Percentiles rank a stretch among this genome's conserved stretches.
Evolutionary conservation across 1,140 invertebrate species (phyloP).

Genomic region (Acromyrmex echinatior): DNA sequence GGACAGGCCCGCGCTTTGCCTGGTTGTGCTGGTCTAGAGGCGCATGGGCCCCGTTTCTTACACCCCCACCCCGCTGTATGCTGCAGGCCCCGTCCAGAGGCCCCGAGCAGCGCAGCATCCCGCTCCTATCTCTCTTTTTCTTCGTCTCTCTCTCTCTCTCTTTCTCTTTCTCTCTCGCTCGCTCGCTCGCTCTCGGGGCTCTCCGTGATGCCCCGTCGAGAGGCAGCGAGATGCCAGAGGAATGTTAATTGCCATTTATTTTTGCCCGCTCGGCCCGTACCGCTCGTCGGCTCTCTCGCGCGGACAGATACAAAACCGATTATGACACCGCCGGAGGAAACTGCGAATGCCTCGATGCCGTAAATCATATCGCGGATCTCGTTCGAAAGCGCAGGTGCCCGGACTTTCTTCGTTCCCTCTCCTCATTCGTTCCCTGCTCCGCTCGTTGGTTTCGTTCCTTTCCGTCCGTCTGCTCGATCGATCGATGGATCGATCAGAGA

Average conservation of each 20-base stretch:
- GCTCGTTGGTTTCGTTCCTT: background rate
- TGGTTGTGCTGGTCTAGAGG: constrained; percentile 27
- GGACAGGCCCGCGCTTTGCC: constrained; percentile 17
- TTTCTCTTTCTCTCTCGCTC: background rate
- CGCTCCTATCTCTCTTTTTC: constrained; percentile 6
- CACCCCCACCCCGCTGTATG: constrained; percentile 11
- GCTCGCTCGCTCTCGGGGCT: background rate
- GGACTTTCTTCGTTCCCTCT: constrained; percentile 45
- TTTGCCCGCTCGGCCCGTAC: constrained; percentile 69
- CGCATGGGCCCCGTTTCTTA: constrained; percentile 22
- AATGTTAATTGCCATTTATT: constrained; percentile 78
- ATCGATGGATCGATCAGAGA: constrained; percentile 43
- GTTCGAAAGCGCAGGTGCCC: constrained; percentile 52
- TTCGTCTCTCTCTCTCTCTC: background rate
- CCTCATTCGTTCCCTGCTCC: background rate
- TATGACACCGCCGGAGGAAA: constrained; percentile 73
- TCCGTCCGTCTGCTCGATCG: background rate
- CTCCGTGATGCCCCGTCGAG: constrained; percentile 60
- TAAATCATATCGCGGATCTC: constrained; percentile 67
- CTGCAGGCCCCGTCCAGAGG: constrained; percentile 25
- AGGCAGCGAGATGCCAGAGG: constrained; percentile 71
- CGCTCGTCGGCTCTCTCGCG: constrained; percentile 59
- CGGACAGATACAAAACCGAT: constrained; percentile 74
- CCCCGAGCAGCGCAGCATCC: constrained; percentile 30
- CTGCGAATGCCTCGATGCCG: constrained; percentile 67